phyloP scores from a whole-genome alignment of 2,113 vertebrate species.

The Pogonocichla stellata region DNA sequence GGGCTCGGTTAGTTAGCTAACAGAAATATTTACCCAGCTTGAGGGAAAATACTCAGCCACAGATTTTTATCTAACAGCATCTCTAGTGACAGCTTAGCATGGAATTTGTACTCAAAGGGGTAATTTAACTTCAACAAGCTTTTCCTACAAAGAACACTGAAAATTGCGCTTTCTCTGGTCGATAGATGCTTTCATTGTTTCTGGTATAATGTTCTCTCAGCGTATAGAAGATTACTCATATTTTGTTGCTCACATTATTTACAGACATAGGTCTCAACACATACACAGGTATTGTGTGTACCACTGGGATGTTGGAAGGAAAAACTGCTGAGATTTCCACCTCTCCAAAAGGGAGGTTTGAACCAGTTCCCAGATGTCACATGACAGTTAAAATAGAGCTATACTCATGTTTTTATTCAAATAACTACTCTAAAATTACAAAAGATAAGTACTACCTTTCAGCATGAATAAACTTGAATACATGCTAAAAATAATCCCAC shows the following conservation, averaged over 20 bases:
- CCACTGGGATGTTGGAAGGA: not conserved
- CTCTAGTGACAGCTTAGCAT: not conserved
- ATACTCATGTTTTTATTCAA: conserved; percentile 70
- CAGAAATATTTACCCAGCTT: conserved; percentile 39
- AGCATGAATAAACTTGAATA: conserved; percentile 72
- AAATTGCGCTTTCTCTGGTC: not conserved
- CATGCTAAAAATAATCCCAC: conserved; percentile 66
- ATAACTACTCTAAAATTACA: conserved; percentile 69
- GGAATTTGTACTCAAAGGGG: not conserved
- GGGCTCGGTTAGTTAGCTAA: not conserved
- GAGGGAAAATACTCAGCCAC: not conserved
- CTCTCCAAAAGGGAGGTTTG: not conserved
- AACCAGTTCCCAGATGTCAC: conserved; percentile 54
- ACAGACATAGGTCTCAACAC: not conserved
- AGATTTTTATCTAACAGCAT: conserved; percentile 37
- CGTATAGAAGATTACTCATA: not conserved
- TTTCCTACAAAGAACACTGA: not conserved
- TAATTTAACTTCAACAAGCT: not conserved
- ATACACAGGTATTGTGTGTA: not conserved
- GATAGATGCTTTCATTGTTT: not conserved
- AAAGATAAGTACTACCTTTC: conserved; percentile 75
- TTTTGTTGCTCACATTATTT: not conserved
- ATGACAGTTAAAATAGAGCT: conserved; percentile 65
- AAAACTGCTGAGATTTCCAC: conserved; percentile 17
- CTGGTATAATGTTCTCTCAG: not conserved